A percentile compares a stretch with the other conserved stretches of the same genome.
These are phyloP conservation scores for Drosophila planitibia DNA, from an alignment of 2,888 invertebrate genomes.

Conservation along the genomic window DNA sequence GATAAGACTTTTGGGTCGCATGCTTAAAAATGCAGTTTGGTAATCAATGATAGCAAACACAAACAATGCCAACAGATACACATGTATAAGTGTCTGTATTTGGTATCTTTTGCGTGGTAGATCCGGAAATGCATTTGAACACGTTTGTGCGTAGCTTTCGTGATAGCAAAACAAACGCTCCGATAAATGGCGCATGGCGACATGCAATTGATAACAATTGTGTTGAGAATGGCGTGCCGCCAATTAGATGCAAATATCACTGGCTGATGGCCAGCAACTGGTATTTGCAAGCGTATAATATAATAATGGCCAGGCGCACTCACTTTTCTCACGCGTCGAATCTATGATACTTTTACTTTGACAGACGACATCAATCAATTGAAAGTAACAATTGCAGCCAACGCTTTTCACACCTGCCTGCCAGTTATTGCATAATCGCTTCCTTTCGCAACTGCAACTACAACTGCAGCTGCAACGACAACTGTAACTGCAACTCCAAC, in stretches of 20 bases:
- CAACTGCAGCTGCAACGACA: constrained; percentile 22
- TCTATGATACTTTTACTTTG: constrained; percentile 68
- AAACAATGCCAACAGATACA: constrained; percentile 32
- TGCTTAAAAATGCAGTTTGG: constrained; percentile 55
- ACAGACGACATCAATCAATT: constrained; percentile 59
- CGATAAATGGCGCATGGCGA: constrained; percentile 43
- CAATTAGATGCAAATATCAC: constrained; percentile 31
- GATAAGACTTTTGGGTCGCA: constrained; percentile 7
- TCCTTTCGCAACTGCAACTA: constrained; percentile 51
- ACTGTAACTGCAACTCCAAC: constrained; percentile 35
- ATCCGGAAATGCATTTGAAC: constrained; percentile 74
- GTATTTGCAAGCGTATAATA: not conserved
- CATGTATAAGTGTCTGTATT: constrained; percentile 4
- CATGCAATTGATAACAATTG: constrained; percentile 35
- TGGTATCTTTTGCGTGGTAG: constrained; percentile 28
- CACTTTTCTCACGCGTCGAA: constrained; percentile 43
- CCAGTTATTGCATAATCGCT: constrained; percentile 37
- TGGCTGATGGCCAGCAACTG: constrained; percentile 34
- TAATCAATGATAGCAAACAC: constrained; percentile 56
- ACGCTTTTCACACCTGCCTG: constrained; percentile 23
- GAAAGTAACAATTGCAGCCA: constrained; percentile 48
- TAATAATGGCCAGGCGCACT: constrained; percentile 13
- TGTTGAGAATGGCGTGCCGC: constrained; percentile 24
- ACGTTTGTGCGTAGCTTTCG: constrained; percentile 71
- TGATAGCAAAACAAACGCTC: constrained; percentile 49